A percentile compares a stretch with the other conserved stretches of the same genome.
phyloP scores from a whole-genome alignment of 2,797 vertebrate species.

The Nyctibius grandis region DNA sequence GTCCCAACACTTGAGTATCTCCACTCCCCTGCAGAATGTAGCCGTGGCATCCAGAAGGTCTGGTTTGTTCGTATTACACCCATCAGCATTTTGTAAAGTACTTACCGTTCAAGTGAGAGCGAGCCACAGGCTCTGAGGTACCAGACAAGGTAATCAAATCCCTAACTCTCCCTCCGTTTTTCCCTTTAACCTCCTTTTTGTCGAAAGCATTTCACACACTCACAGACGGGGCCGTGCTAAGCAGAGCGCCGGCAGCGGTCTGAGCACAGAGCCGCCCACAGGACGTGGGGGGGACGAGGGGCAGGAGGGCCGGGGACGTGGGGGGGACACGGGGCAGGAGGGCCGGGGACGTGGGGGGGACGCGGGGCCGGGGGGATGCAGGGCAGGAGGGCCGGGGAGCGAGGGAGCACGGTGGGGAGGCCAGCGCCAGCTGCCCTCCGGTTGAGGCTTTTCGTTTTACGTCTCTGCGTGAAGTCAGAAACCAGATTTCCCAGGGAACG shows the following conservation, averaged over 20 bases:
- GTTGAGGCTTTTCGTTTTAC: too few relatives aligned
- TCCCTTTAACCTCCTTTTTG: not conserved
- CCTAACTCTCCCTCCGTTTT: not conserved
- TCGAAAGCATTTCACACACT: fast-evolving
- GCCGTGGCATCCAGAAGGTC: not conserved
- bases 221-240: too few relatives aligned
- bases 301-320: too few relatives aligned
- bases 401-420: too few relatives aligned
- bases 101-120: too few relatives aligned
- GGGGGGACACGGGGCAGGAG: too few relatives aligned
- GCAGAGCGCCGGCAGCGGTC: fast-evolving
- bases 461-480: fast-evolving
- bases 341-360: too few relatives aligned
- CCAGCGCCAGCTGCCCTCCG: fast-evolving
- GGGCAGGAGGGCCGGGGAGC: not conserved
- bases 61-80: too few relatives aligned
- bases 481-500: not conserved
- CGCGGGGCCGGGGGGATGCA: not conserved
- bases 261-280: too few relatives aligned
- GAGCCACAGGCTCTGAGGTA: not conserved
- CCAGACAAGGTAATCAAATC: not conserved
- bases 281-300: too few relatives aligned
- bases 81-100: not conserved
- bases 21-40: not conserved
- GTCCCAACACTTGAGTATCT: too few relatives aligned